A percentile compares a stretch with the other conserved stretches of the same genome.
phyloP scores from a whole-genome alignment of 2,113 vertebrate genomes.

The Leptocoma aspasia region DNA sequence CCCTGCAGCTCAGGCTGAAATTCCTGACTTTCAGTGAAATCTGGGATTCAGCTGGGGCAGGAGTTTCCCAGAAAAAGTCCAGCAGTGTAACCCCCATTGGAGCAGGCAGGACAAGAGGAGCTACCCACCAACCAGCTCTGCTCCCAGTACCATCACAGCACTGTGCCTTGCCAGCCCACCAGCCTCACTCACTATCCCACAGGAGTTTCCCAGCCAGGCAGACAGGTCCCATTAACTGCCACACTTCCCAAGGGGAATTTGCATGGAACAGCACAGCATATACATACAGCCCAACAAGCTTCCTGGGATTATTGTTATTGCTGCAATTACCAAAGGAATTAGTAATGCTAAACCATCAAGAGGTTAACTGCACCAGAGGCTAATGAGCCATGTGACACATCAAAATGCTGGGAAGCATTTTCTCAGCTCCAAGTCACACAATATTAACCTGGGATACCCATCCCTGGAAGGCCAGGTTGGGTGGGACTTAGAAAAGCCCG shows the following conservation, averaged over 20 bases:
- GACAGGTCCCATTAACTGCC: neutral
- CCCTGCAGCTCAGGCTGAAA: neutral
- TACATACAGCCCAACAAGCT: neutral
- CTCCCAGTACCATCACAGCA: neutral
- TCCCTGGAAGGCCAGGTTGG: neutral
- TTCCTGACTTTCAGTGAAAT: neutral
- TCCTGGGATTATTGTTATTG: neutral
- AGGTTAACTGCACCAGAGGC: neutral
- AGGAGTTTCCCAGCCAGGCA: neutral
- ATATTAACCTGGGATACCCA: neutral
- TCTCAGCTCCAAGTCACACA: neutral
- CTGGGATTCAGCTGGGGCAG: neutral
- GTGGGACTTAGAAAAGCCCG: neutral
- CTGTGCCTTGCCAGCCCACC: neutral
- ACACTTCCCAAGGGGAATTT: neutral
- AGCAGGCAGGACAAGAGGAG: neutral
- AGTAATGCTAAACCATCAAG: neutral
- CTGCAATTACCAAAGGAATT: constrained; percentile 29
- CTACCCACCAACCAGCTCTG: neutral
- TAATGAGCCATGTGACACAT: neutral
- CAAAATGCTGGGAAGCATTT: neutral
- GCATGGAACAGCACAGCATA: neutral
- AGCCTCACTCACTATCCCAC: neutral
- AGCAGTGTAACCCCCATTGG: neutral
- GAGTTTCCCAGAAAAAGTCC: neutral